Base-by-base conservation (phyloP, 1,140 invertebrate genomes). In the Drosophila miranda region DNA sequence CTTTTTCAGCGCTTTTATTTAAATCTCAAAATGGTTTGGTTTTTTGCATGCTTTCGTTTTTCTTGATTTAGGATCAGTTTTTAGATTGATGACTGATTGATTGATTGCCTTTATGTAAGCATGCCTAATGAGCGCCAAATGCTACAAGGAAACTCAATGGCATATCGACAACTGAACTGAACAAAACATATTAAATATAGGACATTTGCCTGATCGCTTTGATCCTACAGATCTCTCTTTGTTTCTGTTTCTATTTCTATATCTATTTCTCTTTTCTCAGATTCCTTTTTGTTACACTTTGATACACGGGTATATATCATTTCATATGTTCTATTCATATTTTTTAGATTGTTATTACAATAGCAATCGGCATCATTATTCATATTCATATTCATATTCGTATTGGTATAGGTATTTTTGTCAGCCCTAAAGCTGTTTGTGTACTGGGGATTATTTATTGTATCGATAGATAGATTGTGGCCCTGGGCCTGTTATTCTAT, bases 171-270 rank as follows among this genome's bases (percentile, higher is more conserved):
- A 58, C 26, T 54, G 55, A 63, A 58, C 26, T 54, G 58, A 70
- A 78, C 44, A 46, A 51, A 71, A 72, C 45, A 76, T 51, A 11
- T 68, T 71, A 87, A 86, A 88, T 86, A 87, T 78, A 78, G 82
- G 81, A 88, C 82, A 74, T 52, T 61, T 73, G 63, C 58, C 69
- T 68, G 63, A 55, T 13, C 34, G 34, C 34, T 13, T 8, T 63
- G 30, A 30, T 30, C 30, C 13, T 16, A 43, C 46, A 41, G n/a
- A 50, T 49, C 38, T 53, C 14, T 49, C 38, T 21, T 14, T 66
- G 13, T 21, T 56, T 64, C n/a, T n/a, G 56, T 51, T 45, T n/a
- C 13, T 63, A n/a, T 34, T 63, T 34, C 8, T 16, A 43, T 41
- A 3, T 42, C 34, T 41, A 11, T 51, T 46, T 51, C 21, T 19